Evolutionary conservation across 2,888 invertebrate species (phyloP).

Genomic region (Epirrhoe alternata): DNA sequence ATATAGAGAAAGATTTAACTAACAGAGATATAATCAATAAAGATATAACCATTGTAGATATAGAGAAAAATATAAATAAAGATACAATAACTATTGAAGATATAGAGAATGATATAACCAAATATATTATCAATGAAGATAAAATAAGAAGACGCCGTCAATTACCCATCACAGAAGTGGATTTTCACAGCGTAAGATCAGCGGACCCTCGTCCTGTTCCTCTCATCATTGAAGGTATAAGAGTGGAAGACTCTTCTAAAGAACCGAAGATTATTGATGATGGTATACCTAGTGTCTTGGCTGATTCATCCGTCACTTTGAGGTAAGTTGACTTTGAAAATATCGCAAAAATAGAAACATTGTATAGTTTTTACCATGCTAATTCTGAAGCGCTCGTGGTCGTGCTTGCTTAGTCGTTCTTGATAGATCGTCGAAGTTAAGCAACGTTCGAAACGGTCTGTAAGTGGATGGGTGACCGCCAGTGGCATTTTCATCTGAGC

Average conservation of each 20-base stretch:
- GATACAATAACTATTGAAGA: too few species aligned
- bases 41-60: background rate
- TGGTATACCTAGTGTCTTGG: constrained; percentile 89
- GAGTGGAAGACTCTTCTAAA: constrained; percentile 85
- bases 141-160: constrained; percentile 24
- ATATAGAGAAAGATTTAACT: background rate
- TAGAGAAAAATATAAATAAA: constrained; percentile 4
- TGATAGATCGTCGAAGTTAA: too few species aligned
- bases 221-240: constrained; percentile 78
- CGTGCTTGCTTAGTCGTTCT: too few species aligned
- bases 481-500: too few species aligned
- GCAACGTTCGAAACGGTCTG: too few species aligned
- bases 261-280: constrained; percentile 80
- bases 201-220: constrained; percentile 44
- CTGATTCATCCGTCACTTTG: constrained; percentile 84
- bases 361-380: too few species aligned
- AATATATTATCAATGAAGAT: background rate
- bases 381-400: too few species aligned
- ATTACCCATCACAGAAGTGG: constrained; percentile 44
- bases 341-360: too few species aligned
- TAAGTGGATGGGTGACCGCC: too few species aligned
- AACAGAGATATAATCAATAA: background rate
- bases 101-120: background rate
- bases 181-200: constrained; percentile 53
- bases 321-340: too few species aligned